Evolutionary conservation across 2,797 vertebrate species (phyloP).

Genomic region (Gobio occitaniae): DNA sequence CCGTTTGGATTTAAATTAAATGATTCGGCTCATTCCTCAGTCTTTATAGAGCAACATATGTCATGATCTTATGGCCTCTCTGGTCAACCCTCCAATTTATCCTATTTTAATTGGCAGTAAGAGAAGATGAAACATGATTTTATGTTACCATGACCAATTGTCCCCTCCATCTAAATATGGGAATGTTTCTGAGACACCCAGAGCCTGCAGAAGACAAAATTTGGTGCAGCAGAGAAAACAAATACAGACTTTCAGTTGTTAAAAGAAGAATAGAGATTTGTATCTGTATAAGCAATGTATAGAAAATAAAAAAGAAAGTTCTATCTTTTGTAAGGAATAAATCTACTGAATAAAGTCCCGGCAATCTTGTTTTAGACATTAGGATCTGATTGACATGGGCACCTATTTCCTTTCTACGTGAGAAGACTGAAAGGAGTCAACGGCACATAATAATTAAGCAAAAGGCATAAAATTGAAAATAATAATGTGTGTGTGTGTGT

Average conservation of each 20-base stretch:
- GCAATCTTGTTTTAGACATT: neutral
- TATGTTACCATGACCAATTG: constrained; percentile 37
- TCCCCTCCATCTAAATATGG: constrained; percentile 3
- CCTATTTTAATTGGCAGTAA: constrained; percentile 42
- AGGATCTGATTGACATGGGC: neutral
- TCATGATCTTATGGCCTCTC: constrained; percentile 6
- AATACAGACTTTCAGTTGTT: neutral
- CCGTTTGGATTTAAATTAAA: constrained; percentile 36
- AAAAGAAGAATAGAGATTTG: neutral
- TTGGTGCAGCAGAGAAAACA: neutral
- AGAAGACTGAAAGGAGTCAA: neutral
- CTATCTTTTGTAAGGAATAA: neutral
- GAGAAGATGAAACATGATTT: constrained; percentile 42
- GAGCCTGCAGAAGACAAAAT: neutral
- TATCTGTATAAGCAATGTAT: neutral
- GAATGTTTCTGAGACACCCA: neutral
- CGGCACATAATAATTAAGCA: neutral
- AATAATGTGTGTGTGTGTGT: neutral
- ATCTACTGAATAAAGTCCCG: neutral
- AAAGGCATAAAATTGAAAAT: neutral
- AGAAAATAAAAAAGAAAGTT: neutral
- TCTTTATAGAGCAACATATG: constrained; percentile 35
- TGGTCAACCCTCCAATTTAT: constrained; percentile 31
- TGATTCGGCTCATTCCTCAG: constrained; percentile 17
- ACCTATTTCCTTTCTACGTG: neutral